Conservation (phyloP, 1,140 invertebrate species). For the Chironomus striatipennis region DNA sequence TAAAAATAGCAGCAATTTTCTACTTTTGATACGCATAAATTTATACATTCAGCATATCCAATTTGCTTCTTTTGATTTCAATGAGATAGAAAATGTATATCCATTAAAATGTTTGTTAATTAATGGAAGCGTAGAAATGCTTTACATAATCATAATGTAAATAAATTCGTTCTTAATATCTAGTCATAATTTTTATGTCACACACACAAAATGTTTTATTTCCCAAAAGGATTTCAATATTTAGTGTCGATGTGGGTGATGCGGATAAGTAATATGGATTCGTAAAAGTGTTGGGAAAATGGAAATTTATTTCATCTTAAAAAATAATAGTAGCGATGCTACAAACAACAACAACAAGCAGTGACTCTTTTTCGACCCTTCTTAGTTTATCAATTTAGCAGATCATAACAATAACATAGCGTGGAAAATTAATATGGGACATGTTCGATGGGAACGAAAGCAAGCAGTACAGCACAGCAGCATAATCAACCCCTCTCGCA, state of each 20-base stretch:
- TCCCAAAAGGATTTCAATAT: slow-evolving; percentile 18
- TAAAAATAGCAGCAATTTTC: too few relatives aligned
- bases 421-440: slow-evolving; percentile 18
- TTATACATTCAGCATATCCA: too few relatives aligned
- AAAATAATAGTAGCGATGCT: neutral
- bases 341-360: neutral
- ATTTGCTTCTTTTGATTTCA: too few relatives aligned
- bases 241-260: too few relatives aligned
- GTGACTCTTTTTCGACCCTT: slow-evolving; percentile 11
- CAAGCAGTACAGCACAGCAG: neutral
- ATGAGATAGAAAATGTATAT: too few relatives aligned
- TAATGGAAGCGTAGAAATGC: too few relatives aligned
- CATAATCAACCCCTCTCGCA: neutral
- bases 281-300: neutral
- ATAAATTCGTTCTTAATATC: too few relatives aligned
- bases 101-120: too few relatives aligned
- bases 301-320: slow-evolving; percentile 13
- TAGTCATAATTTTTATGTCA: neutral
- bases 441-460: slow-evolving; percentile 20
- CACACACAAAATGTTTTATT: neutral
- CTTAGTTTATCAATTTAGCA: slow-evolving; percentile 23
- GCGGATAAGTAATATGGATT: too few relatives aligned
- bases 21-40: too few relatives aligned
- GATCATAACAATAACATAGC: slow-evolving; percentile 17
- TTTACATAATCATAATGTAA: too few relatives aligned